Percentiles rank a stretch among this genome's conserved stretches.
Conservation (phyloP, 2,113 vertebrate species). For the Limnothrissa miodon region DNA sequence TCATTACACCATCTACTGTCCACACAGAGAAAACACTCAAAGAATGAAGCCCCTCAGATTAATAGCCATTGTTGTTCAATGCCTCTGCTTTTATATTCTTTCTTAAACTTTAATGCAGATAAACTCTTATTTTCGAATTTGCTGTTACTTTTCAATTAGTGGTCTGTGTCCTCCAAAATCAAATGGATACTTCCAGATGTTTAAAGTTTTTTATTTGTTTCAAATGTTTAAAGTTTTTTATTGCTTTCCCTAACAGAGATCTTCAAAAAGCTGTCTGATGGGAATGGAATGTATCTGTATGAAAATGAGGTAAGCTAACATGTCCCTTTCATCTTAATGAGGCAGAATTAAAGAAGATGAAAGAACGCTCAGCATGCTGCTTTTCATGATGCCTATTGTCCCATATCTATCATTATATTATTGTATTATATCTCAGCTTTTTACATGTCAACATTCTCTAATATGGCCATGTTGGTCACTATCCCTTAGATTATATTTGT, state of each 20-base stretch:
- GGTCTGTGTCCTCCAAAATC: background rate
- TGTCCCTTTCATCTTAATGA: constrained; percentile 24
- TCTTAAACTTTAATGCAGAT: background rate
- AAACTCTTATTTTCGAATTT: background rate
- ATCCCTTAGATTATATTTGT: no score
- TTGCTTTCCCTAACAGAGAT: constrained; percentile 53
- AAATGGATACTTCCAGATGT: background rate
- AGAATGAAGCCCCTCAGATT: background rate
- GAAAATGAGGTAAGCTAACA: constrained; percentile 57
- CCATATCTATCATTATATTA: no score
- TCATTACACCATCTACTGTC: background rate
- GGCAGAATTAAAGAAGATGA: background rate
- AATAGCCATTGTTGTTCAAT: background rate
- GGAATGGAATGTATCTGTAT: constrained; percentile 49
- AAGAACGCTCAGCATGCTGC: background rate
- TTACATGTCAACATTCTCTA: no score
- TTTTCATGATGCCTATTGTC: background rate
- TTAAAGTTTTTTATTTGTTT: background rate
- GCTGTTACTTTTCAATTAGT: background rate
- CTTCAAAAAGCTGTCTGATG: constrained; percentile 55
- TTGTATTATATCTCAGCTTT: no score
- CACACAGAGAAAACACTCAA: background rate
- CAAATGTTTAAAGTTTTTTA: background rate
- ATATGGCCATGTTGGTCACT: no score
- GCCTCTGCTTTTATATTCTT: background rate